Base-by-base conservation (phyloP, 2,888 invertebrate species). In the Bellardia bayeri region DNA sequence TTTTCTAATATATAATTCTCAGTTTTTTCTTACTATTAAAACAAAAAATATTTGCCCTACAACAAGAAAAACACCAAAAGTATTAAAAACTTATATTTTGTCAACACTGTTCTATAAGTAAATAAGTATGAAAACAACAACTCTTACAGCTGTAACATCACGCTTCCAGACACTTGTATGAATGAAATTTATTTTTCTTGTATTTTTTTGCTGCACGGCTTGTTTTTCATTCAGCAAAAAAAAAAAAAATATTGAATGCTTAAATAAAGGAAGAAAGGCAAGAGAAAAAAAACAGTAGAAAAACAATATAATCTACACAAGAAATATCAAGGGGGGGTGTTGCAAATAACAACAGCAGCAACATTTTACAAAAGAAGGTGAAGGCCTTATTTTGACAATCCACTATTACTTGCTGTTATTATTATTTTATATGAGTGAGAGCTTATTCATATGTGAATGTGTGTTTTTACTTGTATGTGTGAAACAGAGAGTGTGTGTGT, bases 81-180 rank as follows among this genome's bases (percentile, higher is more conserved):
- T 23, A 23, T 23, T 23, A 23, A 23, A 23, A 23, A 23, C 23
- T 23, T 23, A 23, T 23, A 23, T 23, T 23, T 23, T 23, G 23
- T 6, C 37, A 37, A 37, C 37, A 37, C 37, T 37, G 6, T 3
- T 37, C 5, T 6, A 37, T 37, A 37, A 49, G 49, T 45, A 33
- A 30, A 7, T 51, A 13, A 30, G 30, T 30, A 5, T 58, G 30
- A 51, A 13, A 5, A 51, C n/a, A 51, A 45, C 30, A 82, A 75
- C 37, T 68, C 33, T 23, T 45, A 71, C 75, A 82, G 79, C 63
- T 80, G 82, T 58, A 81, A 78, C 74, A 75, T 78, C 30, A 78
- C 74, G 82, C 82, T 85, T 42, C 51, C 71, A 85, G 85, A 87
- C 87, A 87, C 87, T 85, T 87, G 87, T 87, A 82, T 87, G 87